Base-by-base conservation (phyloP, 2,888 invertebrate species). In the Galerucella pusilla region DNA sequence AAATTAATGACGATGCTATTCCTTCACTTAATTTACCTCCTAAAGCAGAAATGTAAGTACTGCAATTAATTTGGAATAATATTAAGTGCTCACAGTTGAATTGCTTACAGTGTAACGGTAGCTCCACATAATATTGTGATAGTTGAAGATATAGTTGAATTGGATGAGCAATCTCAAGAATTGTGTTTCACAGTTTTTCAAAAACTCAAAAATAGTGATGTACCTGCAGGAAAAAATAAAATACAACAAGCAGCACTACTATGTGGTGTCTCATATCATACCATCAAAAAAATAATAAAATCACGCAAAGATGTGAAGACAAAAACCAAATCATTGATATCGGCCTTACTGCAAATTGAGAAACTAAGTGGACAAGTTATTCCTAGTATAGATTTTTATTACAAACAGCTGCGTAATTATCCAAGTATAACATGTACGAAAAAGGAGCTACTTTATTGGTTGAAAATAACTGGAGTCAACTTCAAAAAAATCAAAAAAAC, bases 381-480 rank as follows among this genome's bases (percentile, higher is more conserved):
- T 20, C 57, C 57, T 57, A 57, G 16, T 57, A 10, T 57, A 57
- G 57, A 57, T 57, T 57, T 57, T 20, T 57, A 57, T 57, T 57
- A 57, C 16, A 57, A 57, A 10, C 57, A 57, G 20, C 10, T 57
- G 57, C 57, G 57, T 16, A 57, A 57, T 20, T 57, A 57, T 20
- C 57, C 57, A 16, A 20, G 20, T 20, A 57, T 57, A 16, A 20
- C 9, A 10, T 57, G 57, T 16, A 20, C 20, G 7, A 57, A 57
- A 57, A 57, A 20, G 11, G 20, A 57, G 16, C 11, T 57, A 20
- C 57, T 57, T 16, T 16, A 57, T 57, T 57, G 57, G 57, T 57
- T 57, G 20, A 57, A 57, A 20, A 9, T 57, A 2, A 57, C 20
- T 20, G 57, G 57, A 11, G 57, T 57, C 20, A 57, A 10, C 16